Evolutionary conservation across 23 tunicate genomes (phyloP), one percentile per base, ranked within the genome.

Genomic region (Corella eumyota): DNA sequence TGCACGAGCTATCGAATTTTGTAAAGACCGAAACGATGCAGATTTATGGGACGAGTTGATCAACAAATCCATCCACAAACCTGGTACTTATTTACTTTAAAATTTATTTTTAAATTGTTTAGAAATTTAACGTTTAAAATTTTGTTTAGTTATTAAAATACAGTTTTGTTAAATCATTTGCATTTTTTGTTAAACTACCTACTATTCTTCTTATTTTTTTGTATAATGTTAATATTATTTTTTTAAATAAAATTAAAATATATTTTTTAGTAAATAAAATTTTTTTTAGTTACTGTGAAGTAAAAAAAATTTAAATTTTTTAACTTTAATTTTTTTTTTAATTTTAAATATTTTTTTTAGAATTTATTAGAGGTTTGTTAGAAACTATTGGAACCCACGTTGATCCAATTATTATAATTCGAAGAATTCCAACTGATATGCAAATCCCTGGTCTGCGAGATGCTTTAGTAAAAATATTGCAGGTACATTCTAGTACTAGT

Each of bases 351-450:
- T n/a, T n/a, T n/a, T n/a, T 36, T 69, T 35, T 58, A 86, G 95
- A 71, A 40, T 77, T 64, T 44, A 86, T 86, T 45, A 65, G 80
- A 30, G 85, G 73, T 49, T 40, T 91, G 7, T 73, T 91, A 56
- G 72, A 81, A 49, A 91, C 65, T 65, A 81, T 91, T 26, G 98
- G 98, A 5, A 81, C 90, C 15, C 90, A 91, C 38, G 98, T 91
- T 31, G 92, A 81, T 38, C 98, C 98, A 5, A 68, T 91, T 3
- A 70, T 71, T 6, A 34, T 91, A 21, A 91, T 91, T 51, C 32
- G 56, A 58, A 38, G 64, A 51, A 91, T 91, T 21, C 98, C 98
- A 17, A 65, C 69, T 23, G 68, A 61, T 22, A 53, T 91, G 58
- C 40, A 70, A 29, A 91, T 91, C 7, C 98, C 98, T 9, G 98